Evolutionary conservation across 2,888 invertebrate genomes (phyloP), one percentile per base, ranked within the genome.

Genomic region (Parthenolecanium corni): DNA sequence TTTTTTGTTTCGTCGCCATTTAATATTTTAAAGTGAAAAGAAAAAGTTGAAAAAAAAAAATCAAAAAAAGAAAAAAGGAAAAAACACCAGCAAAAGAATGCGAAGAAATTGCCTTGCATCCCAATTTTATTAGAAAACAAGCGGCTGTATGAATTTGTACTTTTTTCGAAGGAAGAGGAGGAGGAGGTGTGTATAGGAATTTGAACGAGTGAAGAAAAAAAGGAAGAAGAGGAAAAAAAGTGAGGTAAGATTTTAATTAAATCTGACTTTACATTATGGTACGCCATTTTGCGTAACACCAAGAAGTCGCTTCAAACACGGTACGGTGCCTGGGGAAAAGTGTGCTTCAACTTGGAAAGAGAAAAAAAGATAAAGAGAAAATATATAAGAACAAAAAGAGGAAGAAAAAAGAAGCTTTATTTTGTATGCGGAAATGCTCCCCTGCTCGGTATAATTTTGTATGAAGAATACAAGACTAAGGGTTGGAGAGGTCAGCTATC

Each of bases 241-340:
- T 49, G 47, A 58, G 58, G 58, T 58, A 58, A 58, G 58, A 58
- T 58, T 58, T 58, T 58, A 58, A 58, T 58, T 58, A 58, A 58
- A 58, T 58, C 49, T 58, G 58, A 58, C 58, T 58, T 58, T 46
- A 58, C 58, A 47, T 58, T 58, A 58, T 58, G 56, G 31, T 56
- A 56, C 56, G 56, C 56, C 46, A 56, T 56, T 56, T 56, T 46
- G 56, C 42, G 46, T 46, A 56, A 40, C 23, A 53, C 53, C 53
- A 40, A 53, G 31, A 53, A 53, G 53, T 40, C 53, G 53, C 53
- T 40, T 40, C 23, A 40, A 25, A 40, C 42, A 56, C 42, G 42
- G 31, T 31, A 56, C 42, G 42, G 31, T 31, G 31, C 31, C 31
- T 31, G 31, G 31, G 31, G 31, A 31, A 31, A 31, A 31, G 4